Evolutionary conservation across 2,113 vertebrate genomes (phyloP).

Genomic region (pig (Sus scrofa)): DNA sequence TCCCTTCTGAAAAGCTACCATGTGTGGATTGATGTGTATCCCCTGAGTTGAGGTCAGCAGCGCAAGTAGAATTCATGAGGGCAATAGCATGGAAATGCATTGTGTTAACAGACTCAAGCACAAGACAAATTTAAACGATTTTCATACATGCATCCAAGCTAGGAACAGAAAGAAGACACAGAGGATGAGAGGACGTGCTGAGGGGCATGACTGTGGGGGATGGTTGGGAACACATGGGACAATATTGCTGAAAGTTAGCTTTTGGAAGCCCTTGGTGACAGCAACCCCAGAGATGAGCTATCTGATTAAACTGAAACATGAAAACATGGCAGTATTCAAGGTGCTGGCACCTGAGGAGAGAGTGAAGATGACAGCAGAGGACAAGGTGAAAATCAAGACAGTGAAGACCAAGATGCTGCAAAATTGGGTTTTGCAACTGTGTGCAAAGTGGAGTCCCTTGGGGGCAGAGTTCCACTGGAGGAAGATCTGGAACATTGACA

Average conservation of each 20-base stretch:
- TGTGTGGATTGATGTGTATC: neutral
- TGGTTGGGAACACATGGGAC: neutral
- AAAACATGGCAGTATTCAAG: constrained; percentile 11
- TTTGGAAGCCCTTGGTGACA: constrained; percentile 54
- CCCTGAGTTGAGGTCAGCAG: neutral
- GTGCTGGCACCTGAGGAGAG: neutral
- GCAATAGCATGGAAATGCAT: neutral
- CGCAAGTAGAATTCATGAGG: constrained; percentile 12
- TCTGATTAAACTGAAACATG: constrained; percentile 42
- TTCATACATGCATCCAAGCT: constrained; percentile 15
- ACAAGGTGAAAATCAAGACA: constrained; percentile 12
- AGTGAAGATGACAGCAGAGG: constrained; percentile 12
- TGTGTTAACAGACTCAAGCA: neutral
- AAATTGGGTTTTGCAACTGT: neutral
- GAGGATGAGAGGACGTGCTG: neutral
- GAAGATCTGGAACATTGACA: neutral
- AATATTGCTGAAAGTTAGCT: constrained; percentile 10
- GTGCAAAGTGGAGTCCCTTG: neutral
- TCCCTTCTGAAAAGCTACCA: neutral
- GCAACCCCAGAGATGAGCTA: constrained; percentile 33
- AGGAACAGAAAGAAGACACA: neutral
- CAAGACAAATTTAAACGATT: constrained; percentile 41
- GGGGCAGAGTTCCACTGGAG: neutral
- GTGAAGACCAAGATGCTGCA: neutral
- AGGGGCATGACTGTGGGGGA: neutral